Conservation (phyloP, 1,140 invertebrate genomes). For the Diabrotica undecimpunctata region DNA sequence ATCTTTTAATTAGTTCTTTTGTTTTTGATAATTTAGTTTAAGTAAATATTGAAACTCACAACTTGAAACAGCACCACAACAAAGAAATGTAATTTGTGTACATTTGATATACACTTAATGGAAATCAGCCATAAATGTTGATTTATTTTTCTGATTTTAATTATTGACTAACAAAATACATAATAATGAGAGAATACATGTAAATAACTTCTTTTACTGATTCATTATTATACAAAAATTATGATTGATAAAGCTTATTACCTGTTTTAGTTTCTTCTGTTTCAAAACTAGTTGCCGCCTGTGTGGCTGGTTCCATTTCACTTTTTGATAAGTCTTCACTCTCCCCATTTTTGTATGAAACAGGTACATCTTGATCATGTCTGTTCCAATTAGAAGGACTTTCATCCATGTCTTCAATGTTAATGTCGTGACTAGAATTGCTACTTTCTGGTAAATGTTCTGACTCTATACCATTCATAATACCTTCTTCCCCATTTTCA, state of each 20-base stretch:
- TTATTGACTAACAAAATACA: too few relatives aligned
- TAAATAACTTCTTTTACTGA: too few relatives aligned
- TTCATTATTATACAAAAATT: too few relatives aligned
- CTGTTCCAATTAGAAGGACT: slow-evolving; percentile 49
- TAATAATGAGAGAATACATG: too few relatives aligned
- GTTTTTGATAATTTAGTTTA: too few relatives aligned
- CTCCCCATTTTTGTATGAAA: slow-evolving; percentile 6
- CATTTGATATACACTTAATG: too few relatives aligned
- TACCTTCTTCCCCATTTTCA: slow-evolving; percentile 66
- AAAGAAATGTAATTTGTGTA: too few relatives aligned
- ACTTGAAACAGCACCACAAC: too few relatives aligned
- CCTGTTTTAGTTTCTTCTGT: slow-evolving; percentile 9
- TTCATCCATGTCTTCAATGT: slow-evolving; percentile 68
- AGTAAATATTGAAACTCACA: too few relatives aligned
- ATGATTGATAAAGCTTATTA: background rate
- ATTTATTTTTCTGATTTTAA: too few relatives aligned
- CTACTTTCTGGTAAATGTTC: slow-evolving; percentile 53
- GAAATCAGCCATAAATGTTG: too few relatives aligned
- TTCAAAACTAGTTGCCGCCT: slow-evolving; percentile 6
- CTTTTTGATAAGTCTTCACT: slow-evolving; percentile 7
- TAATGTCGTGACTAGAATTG: slow-evolving; percentile 61
- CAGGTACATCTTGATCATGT: slow-evolving; percentile 8
- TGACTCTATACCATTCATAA: slow-evolving; percentile 53
- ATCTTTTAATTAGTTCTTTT: too few relatives aligned
- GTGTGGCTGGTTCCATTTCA: background rate